A percentile compares a stretch with the other conserved stretches of the same genome.
phyloP scores from a whole-genome alignment of 2,888 invertebrate genomes.

The Pharmacophagus antenor region DNA sequence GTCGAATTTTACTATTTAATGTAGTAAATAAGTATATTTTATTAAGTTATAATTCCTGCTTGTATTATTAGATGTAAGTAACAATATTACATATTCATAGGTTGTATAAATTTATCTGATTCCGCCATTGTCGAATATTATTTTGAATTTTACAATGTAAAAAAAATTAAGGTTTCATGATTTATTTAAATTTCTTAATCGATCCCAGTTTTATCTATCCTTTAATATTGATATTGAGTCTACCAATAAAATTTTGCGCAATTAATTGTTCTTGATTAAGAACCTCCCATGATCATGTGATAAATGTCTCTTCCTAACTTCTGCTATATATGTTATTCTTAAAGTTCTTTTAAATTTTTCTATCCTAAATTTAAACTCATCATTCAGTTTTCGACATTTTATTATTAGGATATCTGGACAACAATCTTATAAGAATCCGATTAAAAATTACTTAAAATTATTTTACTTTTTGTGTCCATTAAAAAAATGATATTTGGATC shows the following conservation, averaged over 20 bases:
- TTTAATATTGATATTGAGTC: not conserved
- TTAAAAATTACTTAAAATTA: too few relatives aligned
- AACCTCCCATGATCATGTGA: constrained; percentile 22
- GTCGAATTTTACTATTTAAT: constrained; percentile 57
- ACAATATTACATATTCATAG: constrained; percentile 37
- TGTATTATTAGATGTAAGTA: constrained; percentile 52
- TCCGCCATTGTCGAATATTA: constrained; percentile 45
- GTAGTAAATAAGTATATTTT: constrained; percentile 42
- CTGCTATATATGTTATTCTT: not conserved
- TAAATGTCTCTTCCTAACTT: not conserved
- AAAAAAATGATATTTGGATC: too few relatives aligned
- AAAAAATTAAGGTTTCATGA: constrained; percentile 22
- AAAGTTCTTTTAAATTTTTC: too few relatives aligned
- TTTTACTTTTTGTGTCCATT: too few relatives aligned
- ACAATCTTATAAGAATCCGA: too few relatives aligned
- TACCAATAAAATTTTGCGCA: not conserved
- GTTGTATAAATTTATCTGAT: constrained; percentile 56
- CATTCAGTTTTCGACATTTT: too few relatives aligned
- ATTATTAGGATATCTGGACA: too few relatives aligned
- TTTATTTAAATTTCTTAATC: not conserved
- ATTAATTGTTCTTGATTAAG: constrained; percentile 2
- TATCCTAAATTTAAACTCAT: too few relatives aligned
- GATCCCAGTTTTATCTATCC: not conserved
- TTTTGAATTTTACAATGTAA: constrained; percentile 32
- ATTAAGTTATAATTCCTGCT: constrained; percentile 48